These are phyloP conservation scores for Macropis europaea DNA, from an alignment of 2,888 invertebrate species.

Conservation along the genomic window DNA sequence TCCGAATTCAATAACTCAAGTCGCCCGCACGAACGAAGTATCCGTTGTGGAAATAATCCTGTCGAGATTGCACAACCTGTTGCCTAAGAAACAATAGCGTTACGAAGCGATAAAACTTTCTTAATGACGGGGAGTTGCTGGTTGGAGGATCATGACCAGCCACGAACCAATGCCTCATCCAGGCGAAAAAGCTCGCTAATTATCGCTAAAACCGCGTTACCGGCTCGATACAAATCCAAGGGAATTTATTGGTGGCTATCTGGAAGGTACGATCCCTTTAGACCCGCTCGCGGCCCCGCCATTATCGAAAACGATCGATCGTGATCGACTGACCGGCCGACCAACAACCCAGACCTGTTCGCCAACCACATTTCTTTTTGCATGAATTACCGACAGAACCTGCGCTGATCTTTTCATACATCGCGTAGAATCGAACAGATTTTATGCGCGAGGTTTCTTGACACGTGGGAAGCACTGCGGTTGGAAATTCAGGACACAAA, in stretches of 20 bases:
- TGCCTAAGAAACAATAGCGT: slow-evolving; percentile 48
- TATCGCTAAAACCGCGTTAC: slow-evolving; percentile 46
- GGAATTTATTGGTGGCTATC: slow-evolving; percentile 51
- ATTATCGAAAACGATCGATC: slow-evolving; percentile 59
- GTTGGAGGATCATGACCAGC: slow-evolving; percentile 17
- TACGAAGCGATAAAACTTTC: slow-evolving; percentile 30
- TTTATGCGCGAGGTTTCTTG: no score
- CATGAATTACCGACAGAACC: neutral
- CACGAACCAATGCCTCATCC: slow-evolving; percentile 36
- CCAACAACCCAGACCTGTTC: slow-evolving; percentile 41
- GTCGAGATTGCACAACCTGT: slow-evolving; percentile 43
- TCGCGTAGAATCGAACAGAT: neutral
- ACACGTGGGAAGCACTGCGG: no score
- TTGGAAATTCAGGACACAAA: no score
- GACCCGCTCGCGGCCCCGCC: slow-evolving; percentile 20
- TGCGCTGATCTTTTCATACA: neutral
- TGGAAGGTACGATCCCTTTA: slow-evolving; percentile 32
- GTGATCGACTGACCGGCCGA: slow-evolving; percentile 48
- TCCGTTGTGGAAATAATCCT: slow-evolving; percentile 31
- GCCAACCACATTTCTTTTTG: neutral
- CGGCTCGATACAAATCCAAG: slow-evolving; percentile 14
- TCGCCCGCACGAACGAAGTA: slow-evolving; percentile 39
- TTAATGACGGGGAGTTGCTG: slow-evolving; percentile 30
- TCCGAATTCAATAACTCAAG: slow-evolving; percentile 49
- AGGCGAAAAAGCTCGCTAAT: slow-evolving; percentile 50